phyloP scores from a whole-genome alignment of 2,113 vertebrate species.

The Pollimyrus isidori region DNA sequence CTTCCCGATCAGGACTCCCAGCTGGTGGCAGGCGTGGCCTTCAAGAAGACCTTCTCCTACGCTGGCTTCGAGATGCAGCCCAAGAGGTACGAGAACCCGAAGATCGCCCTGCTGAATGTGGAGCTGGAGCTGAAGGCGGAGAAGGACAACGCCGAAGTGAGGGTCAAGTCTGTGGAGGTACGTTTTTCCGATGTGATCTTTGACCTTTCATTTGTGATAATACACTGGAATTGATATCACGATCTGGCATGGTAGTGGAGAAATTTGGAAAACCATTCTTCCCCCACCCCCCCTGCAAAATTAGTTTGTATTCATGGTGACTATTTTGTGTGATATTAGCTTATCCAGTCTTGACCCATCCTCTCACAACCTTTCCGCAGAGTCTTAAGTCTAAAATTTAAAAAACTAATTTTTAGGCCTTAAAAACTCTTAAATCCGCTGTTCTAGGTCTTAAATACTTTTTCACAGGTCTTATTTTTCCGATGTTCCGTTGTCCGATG shows the following conservation, averaged over 20 bases:
- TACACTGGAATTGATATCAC: not conserved
- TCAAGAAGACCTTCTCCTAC: conserved; percentile 97
- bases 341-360: not conserved
- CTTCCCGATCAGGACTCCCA: conserved; percentile 73
- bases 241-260: not conserved
- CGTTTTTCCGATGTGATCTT: not conserved
- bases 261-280: not conserved
- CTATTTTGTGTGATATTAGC: not conserved
- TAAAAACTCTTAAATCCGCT: no score
- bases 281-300: not conserved
- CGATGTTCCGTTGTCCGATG: no score
- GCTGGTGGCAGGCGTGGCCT: conserved; percentile 85
- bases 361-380: not conserved
- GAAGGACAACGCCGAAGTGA: conserved; percentile 91
- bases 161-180: conserved; percentile 87
- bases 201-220: not conserved
- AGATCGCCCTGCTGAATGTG: conserved; percentile 85
- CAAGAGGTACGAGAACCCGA: conserved; percentile 79
- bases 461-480: no score
- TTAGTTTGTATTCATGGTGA: not conserved
- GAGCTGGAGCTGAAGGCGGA: conserved; percentile 96
- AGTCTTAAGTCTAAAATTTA: no score
- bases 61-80: conserved; percentile 99
- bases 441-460: no score
- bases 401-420: no score